These are phyloP conservation scores for Astyanax mexicanus DNA, from an alignment of 2,797 vertebrate species.

Conservation along the genomic window DNA sequence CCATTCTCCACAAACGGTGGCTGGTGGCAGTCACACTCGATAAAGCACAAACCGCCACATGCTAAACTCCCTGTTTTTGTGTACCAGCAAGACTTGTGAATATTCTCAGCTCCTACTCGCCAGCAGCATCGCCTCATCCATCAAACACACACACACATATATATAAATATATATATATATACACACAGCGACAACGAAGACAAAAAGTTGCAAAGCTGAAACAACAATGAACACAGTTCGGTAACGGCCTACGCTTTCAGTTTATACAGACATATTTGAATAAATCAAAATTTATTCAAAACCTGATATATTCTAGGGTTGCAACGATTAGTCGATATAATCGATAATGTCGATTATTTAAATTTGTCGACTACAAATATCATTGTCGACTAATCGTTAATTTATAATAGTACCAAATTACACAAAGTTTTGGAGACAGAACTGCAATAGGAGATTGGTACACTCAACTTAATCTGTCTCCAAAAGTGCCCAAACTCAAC, in stretches of 20 bases:
- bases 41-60: slow-evolving; percentile 53
- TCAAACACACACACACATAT: slow-evolving; percentile 60
- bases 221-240: slow-evolving; percentile 11
- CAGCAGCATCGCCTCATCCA: slow-evolving; percentile 26
- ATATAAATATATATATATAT: slow-evolving; percentile 8
- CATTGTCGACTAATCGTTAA: too few relatives aligned
- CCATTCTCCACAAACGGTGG: slow-evolving; percentile 70
- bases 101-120: slow-evolving; percentile 72
- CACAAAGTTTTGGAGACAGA: too few relatives aligned
- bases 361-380: too few relatives aligned
- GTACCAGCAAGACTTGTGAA: slow-evolving; percentile 80
- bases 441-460: too few relatives aligned
- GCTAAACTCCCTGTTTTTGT: slow-evolving; percentile 44
- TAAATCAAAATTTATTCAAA: slow-evolving; percentile 36
- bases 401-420: too few relatives aligned
- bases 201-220: slow-evolving; percentile 41
- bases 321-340: too few relatives aligned
- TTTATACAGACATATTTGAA: slow-evolving; percentile 51
- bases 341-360: too few relatives aligned
- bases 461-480: too few relatives aligned
- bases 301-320: too few relatives aligned
- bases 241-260: slow-evolving; percentile 17
- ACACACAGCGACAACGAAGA: slow-evolving; percentile 40
- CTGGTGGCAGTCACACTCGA: slow-evolving; percentile 65
- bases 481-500: too few relatives aligned